Percentiles rank a stretch among this genome's conserved stretches.
phyloP scores from a whole-genome alignment of 2,113 vertebrate species.

The Pogonocichla stellata region DNA sequence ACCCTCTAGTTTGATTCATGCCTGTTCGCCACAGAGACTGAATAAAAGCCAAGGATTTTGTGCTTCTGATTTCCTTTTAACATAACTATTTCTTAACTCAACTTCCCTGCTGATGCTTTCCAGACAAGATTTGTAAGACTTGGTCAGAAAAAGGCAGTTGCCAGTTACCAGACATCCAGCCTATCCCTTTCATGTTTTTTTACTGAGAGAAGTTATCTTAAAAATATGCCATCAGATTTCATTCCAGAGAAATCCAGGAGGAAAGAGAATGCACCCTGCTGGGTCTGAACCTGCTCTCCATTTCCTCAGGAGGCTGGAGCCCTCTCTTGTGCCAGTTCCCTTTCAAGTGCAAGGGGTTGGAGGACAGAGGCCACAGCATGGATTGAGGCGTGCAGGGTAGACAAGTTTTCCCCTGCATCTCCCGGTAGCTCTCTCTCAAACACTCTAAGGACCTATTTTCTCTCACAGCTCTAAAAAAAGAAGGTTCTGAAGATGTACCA shows the following conservation, averaged over 20 bases:
- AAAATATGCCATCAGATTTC: neutral
- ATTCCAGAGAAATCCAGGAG: neutral
- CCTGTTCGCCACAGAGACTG: neutral
- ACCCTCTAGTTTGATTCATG: constrained; percentile 4
- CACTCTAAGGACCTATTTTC: neutral
- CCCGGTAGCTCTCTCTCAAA: neutral
- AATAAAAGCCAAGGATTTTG: constrained; percentile 24
- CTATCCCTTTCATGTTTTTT: neutral
- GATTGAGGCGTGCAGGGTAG: neutral
- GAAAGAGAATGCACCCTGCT: neutral
- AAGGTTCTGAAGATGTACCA: neutral
- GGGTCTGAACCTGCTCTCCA: neutral
- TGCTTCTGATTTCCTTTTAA: constrained; percentile 28
- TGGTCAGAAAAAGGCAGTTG: neutral
- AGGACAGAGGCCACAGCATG: neutral
- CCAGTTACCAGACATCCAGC: neutral
- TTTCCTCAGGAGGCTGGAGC: neutral
- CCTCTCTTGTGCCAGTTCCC: neutral
- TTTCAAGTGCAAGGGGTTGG: neutral
- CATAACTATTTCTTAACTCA: neutral
- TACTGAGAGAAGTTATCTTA: neutral
- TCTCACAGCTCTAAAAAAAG: neutral
- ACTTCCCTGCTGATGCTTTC: constrained; percentile 18
- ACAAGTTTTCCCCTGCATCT: neutral
- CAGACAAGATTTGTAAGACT: neutral